Evolutionary conservation across 64 coral and sea anemone species (phyloP).

Genomic region (Stichodactyla mertensii): DNA sequence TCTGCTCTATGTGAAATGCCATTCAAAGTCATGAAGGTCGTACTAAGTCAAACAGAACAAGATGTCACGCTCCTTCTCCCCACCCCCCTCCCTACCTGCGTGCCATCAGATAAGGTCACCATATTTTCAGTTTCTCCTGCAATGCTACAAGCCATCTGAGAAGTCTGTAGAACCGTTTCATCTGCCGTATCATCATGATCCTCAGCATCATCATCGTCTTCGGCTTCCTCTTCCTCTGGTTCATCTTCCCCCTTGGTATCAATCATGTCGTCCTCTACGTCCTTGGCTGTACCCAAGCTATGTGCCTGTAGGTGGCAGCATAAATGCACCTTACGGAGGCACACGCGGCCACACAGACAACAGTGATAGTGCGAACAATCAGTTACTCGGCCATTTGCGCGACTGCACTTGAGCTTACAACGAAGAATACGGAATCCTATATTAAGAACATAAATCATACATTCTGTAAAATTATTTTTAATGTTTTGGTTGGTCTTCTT

Average conservation of each 20-base stretch:
- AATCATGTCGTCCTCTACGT: slow-evolving; percentile 74
- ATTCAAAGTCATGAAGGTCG: no score
- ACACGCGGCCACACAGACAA: slow-evolving; percentile 82
- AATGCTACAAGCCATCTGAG: slow-evolving; percentile 55
- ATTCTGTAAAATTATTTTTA: no score
- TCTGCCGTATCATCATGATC: slow-evolving; percentile 19
- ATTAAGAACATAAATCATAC: not conserved
- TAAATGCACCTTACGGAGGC: slow-evolving; percentile 77
- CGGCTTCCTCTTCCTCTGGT: slow-evolving; percentile 64
- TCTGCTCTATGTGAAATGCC: no score
- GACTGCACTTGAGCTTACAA: slow-evolving; percentile 69
- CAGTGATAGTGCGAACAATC: slow-evolving; percentile 94
- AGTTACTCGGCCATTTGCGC: slow-evolving; percentile 77
- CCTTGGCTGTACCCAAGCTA: slow-evolving; percentile 57
- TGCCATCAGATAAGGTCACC: slow-evolving; percentile 76
- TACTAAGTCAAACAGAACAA: no score
- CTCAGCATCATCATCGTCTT: slow-evolving; percentile 78
- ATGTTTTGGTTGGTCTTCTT: no score
- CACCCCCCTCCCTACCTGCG: slow-evolving; percentile 31
- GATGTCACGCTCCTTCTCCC: no score
- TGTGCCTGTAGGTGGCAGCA: slow-evolving; percentile 90
- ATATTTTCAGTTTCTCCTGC: slow-evolving; percentile 59
- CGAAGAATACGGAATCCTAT: slow-evolving; percentile 81
- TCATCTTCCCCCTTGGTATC: slow-evolving; percentile 47
- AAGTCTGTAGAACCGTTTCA: slow-evolving; percentile 45